Evolutionary conservation across 2,888 invertebrate genomes (phyloP), one percentile per base, ranked within the genome.

Genomic region (Amphipoea lucens): DNA sequence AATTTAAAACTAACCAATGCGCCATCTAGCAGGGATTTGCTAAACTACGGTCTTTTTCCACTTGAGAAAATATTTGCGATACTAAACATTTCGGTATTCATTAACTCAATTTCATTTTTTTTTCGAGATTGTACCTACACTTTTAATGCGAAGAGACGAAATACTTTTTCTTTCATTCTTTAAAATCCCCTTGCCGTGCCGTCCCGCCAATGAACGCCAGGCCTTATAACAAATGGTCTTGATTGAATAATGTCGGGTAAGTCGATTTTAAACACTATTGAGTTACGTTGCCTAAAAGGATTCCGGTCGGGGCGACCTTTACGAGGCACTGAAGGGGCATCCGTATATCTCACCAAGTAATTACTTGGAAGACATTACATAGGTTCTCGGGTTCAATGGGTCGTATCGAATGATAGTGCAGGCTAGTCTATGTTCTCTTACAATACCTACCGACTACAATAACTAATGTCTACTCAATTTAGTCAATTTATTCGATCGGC

Each of bases 191-290:
- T 42, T 40, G 5, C 17, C 1, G 11, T n/a, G 0, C 29, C 12
- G 9, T 23, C 36, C 14, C 12, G n/a, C 42, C n/a, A 79, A 40
- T 81, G 29, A 1, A 7, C 40, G 57, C 23, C n/a, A 14, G 11
- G n/a, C 81, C 83, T 76, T 83, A 85, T 73, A 84, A 87, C 85
- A 83, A 91, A 92, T 91, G 89, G 91, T 87, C 87, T 87, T 92
- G 91, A 95, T 95, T 93, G 91, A 94, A 95, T 95, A 93, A 94
- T 89, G 92, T 90, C 79, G 90, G 92, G 91, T 93, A 94, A 95
- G 92, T 94, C 90, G 91, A 92, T 93, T 93, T 94, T 91, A 92
- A 92, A 90, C 92, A 92, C 93, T 93, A 95, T 95, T 93, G 91
- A 92, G 91, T 95, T 94, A 94, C 91, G 87, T 77, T 78, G 85